Percentiles rank a stretch among this genome's conserved stretches.
phyloP scores from a whole-genome alignment of 2,888 invertebrate species.

The Fissipunctia ypsillon region DNA sequence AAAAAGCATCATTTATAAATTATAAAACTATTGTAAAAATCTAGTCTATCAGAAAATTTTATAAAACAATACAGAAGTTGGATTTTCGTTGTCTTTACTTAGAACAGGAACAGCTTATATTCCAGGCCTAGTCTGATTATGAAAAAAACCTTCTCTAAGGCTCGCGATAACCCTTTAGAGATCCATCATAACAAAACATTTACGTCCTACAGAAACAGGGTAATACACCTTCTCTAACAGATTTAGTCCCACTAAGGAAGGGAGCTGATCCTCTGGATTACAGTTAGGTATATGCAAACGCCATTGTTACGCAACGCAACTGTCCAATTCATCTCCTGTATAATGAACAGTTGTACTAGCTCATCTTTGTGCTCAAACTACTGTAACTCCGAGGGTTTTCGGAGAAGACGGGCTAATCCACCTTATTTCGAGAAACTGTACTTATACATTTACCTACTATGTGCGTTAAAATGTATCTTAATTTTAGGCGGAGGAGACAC shows the following conservation, averaged over 20 bases:
- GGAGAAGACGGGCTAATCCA: constrained; percentile 28
- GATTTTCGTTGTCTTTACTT: neutral
- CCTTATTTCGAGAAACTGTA: constrained; percentile 22
- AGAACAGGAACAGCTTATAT: neutral
- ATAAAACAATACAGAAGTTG: neutral
- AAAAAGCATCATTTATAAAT: too few species aligned
- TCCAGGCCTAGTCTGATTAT: neutral
- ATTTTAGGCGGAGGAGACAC: too few species aligned
- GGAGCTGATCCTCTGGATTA: constrained; percentile 65
- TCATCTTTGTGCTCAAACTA: constrained; percentile 41
- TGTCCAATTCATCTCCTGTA: constrained; percentile 51
- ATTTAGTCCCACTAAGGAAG: constrained; percentile 27
- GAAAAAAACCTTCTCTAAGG: neutral
- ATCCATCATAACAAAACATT: constrained; percentile 38
- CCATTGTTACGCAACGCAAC: constrained; percentile 47
- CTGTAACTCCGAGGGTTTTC: constrained; percentile 17
- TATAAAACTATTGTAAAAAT: neutral
- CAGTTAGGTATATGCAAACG: constrained; percentile 33
- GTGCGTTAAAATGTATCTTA: neutral
- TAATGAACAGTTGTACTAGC: constrained; percentile 49
- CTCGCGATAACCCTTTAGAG: too few species aligned
- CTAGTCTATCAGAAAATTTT: neutral
- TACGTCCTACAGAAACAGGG: constrained; percentile 14
- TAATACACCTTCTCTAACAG: constrained; percentile 26
- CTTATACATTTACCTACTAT: neutral